phyloP scores from a whole-genome alignment of 2,888 invertebrate species.

The Idaea biselata region DNA sequence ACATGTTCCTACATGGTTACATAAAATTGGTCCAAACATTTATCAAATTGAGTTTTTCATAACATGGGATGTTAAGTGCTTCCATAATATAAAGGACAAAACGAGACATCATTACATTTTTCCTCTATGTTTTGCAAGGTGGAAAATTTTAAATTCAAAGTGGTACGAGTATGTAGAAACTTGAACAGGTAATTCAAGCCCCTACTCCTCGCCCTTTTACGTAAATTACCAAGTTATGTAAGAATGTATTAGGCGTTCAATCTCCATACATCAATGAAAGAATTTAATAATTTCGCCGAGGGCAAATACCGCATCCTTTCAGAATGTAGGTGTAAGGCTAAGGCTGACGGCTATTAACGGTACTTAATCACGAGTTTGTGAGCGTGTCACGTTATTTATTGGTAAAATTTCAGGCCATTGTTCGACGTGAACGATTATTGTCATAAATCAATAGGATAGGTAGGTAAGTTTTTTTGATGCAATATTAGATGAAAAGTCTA shows the following conservation, averaged over 20 bases:
- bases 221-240: not conserved
- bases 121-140: not conserved
- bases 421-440: not conserved
- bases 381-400: not conserved
- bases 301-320: not conserved
- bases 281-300: not conserved
- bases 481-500: not conserved
- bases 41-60: slow-evolving; percentile 37
- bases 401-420: not conserved
- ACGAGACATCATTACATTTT: not conserved
- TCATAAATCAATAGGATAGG: not conserved
- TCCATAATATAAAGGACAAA: not conserved
- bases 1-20: slow-evolving; percentile 59
- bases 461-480: not conserved
- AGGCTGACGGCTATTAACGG: not conserved
- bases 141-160: no score
- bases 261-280: not conserved
- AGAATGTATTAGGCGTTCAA: not conserved
- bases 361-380: not conserved
- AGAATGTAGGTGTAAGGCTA: not conserved
- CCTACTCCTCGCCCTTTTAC: not conserved
- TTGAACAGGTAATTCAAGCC: not conserved
- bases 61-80: not conserved
- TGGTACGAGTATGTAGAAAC: not conserved
- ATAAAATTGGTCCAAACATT: slow-evolving; percentile 75